phyloP scores from a whole-genome alignment of 2,888 invertebrate species.

The Pristionchus mayeri region DNA sequence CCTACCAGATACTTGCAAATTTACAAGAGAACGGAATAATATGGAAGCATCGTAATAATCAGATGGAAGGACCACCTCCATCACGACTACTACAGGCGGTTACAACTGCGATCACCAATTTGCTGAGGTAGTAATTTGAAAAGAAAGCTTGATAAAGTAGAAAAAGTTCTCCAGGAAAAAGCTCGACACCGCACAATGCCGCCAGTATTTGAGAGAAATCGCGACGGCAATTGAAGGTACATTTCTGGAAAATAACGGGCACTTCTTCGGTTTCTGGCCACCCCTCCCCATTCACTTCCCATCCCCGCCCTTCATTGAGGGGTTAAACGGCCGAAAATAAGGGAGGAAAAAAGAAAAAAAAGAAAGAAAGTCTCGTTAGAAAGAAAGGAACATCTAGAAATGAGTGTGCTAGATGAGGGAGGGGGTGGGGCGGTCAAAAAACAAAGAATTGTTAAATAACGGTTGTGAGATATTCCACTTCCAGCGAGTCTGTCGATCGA shows the following conservation, averaged over 20 bases:
- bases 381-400: too few species aligned
- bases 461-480: not conserved
- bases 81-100: slow-evolving; percentile 5
- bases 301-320: too few species aligned
- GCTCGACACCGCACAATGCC: not conserved
- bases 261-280: too few species aligned
- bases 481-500: slow-evolving; percentile 31
- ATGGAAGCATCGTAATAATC: too few species aligned
- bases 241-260: too few species aligned
- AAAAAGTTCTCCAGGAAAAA: not conserved
- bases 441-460: not conserved
- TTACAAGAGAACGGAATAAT: not conserved
- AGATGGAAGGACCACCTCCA: slow-evolving; percentile 17
- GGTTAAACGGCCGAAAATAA: too few species aligned
- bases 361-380: too few species aligned
- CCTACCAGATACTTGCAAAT: not conserved
- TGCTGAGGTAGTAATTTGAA: not conserved
- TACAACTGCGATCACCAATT: slow-evolving; percentile 11
- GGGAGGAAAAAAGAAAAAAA: too few species aligned
- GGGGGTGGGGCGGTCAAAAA: too few species aligned
- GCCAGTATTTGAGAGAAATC: not conserved
- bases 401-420: too few species aligned
- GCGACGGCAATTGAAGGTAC: not conserved
- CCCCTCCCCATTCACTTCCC: too few species aligned
- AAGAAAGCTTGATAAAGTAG: not conserved